These are phyloP conservation scores for Apamea epomidion DNA, from an alignment of 2,888 invertebrate genomes.

Conservation along the genomic window DNA sequence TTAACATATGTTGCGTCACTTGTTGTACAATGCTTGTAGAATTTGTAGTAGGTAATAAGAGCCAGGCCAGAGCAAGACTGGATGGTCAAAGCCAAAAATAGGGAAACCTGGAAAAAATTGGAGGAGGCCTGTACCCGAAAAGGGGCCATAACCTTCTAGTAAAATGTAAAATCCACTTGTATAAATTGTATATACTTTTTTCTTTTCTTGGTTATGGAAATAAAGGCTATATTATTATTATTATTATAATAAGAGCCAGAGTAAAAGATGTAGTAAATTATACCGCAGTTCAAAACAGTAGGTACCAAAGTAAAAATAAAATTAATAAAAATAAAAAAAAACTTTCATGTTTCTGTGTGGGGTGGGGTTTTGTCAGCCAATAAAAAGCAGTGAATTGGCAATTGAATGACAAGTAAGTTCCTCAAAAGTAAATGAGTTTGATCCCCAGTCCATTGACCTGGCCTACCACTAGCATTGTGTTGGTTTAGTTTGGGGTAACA, in stretches of 20 bases:
- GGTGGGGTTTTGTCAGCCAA: neutral
- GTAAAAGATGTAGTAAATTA: neutral
- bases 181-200: too few relatives aligned
- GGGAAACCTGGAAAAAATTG: too few relatives aligned
- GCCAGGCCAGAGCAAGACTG: too few relatives aligned
- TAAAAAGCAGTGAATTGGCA: neutral
- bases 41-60: neutral
- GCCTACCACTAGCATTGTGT: neutral
- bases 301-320: too few relatives aligned
- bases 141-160: too few relatives aligned
- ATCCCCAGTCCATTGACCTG: neutral
- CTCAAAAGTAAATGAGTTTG: neutral
- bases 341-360: neutral
- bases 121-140: too few relatives aligned
- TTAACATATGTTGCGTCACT: constrained; percentile 9
- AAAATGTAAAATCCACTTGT: too few relatives aligned
- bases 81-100: too few relatives aligned
- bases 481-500: neutral
- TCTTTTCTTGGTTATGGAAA: too few relatives aligned
- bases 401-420: neutral
- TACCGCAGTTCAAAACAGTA: neutral
- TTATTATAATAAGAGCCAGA: neutral
- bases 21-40: neutral
- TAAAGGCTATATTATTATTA: too few relatives aligned
- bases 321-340: too few relatives aligned